phyloP scores from a whole-genome alignment of 2,888 invertebrate genomes.

The Apamea anceps region DNA sequence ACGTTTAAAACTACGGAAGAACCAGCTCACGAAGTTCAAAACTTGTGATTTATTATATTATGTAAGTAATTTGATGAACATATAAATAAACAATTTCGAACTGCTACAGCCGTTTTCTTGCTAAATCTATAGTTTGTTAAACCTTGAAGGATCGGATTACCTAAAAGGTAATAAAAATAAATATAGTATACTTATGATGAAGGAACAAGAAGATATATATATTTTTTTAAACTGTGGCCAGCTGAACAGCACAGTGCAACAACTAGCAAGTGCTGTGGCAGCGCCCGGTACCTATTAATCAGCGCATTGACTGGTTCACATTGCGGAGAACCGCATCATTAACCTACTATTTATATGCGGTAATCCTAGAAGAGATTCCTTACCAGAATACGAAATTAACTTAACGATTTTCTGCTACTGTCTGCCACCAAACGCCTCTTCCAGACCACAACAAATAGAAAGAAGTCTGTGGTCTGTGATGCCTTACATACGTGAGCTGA shows the following conservation, averaged over 20 bases:
- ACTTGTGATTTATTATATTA: constrained; percentile 30
- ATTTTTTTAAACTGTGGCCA: not conserved
- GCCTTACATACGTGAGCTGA: not conserved
- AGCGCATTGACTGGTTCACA: not conserved
- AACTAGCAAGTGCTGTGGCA: not conserved
- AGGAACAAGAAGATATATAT: not conserved
- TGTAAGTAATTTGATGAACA: constrained; percentile 13
- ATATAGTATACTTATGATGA: too few relatives aligned
- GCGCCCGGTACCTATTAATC: not conserved
- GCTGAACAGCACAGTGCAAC: not conserved
- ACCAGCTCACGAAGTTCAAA: constrained; percentile 10
- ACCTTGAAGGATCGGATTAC: constrained; percentile 16
- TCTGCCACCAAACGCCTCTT: not conserved
- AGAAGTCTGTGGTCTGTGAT: not conserved
- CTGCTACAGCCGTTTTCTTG: not conserved
- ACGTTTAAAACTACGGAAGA: constrained; percentile 34
- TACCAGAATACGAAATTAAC: not conserved
- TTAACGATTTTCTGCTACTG: too few relatives aligned
- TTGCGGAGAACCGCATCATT: not conserved
- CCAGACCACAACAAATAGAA: not conserved
- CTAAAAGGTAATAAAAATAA: not conserved
- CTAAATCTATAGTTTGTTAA: constrained; percentile 20
- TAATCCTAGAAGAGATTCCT: not conserved
- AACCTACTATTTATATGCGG: not conserved
- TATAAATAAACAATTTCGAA: constrained; percentile 3